Evolutionary conservation across 1,140 invertebrate species (phyloP).

Genomic region (Pogonomyrmex barbatus): DNA sequence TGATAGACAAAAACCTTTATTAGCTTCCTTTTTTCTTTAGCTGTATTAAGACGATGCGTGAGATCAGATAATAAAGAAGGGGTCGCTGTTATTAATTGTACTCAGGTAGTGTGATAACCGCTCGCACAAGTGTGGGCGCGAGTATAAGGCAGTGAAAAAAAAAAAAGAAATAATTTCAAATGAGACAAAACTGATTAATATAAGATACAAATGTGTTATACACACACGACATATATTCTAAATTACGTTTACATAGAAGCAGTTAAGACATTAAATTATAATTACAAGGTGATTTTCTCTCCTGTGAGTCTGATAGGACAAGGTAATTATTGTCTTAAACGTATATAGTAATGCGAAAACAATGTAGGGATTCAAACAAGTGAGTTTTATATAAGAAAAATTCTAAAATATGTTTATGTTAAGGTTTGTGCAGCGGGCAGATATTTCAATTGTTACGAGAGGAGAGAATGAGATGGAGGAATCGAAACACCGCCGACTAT

Average conservation of each 20-base stretch:
- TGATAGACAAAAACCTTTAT: constrained; percentile 4
- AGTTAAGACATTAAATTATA: constrained; percentile 75
- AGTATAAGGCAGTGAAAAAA: constrained; percentile 50
- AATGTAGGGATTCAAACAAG: constrained; percentile 59
- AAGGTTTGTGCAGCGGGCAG: constrained; percentile 62
- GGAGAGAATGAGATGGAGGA: not conserved
- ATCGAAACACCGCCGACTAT: not conserved
- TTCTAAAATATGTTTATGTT: constrained; percentile 75
- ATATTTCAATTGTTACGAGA: constrained; percentile 41
- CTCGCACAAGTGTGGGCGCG: constrained; percentile 17
- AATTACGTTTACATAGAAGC: constrained; percentile 78
- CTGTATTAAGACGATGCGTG: constrained; percentile 4
- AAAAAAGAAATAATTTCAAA: constrained; percentile 49
- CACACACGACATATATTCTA: constrained; percentile 74
- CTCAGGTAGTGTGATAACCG: constrained; percentile 64
- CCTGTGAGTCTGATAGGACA: constrained; percentile 66
- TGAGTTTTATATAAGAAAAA: constrained; percentile 70
- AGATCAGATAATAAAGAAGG: constrained; percentile 62
- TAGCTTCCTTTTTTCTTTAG: not conserved
- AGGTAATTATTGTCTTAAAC: constrained; percentile 62
- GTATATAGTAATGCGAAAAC: constrained; percentile 64
- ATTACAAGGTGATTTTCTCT: constrained; percentile 71
- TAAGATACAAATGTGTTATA: constrained; percentile 64
- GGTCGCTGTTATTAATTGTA: constrained; percentile 45
- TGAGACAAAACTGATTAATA: constrained; percentile 51